A percentile compares a stretch with the other conserved stretches of the same genome.
These are phyloP conservation scores for Marasmarcha lunaedactyla DNA, from an alignment of 2,888 invertebrate species.

Conservation along the genomic window DNA sequence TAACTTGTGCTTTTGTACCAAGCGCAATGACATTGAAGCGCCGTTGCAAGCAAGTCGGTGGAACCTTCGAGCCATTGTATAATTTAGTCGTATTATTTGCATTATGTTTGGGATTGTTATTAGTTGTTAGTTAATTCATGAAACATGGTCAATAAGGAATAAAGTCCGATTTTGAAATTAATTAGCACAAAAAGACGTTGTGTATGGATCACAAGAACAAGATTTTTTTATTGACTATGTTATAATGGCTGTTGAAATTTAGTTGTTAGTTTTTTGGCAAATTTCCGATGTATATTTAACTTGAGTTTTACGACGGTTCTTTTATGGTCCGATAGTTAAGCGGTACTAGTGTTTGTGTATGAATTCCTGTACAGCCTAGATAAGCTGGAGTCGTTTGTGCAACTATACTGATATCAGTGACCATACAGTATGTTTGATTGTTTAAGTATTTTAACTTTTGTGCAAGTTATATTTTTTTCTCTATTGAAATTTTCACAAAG, in stretches of 20 bases:
- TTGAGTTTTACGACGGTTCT: conserved; percentile 10
- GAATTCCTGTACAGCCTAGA: conserved; percentile 31
- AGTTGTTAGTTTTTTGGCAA: conserved; percentile 12
- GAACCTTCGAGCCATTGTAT: conserved; percentile 23
- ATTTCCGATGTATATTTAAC: neutral
- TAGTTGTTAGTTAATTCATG: conserved; percentile 15
- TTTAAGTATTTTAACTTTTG: neutral
- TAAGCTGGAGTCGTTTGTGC: conserved; percentile 37
- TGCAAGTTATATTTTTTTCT: neutral
- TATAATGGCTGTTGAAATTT: conserved; percentile 23
- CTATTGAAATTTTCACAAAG: neutral
- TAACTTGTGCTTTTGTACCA: neutral
- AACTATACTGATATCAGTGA: conserved; percentile 36
- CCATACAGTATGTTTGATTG: conserved; percentile 13
- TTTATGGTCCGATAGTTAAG: conserved; percentile 6
- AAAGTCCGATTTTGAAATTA: neutral
- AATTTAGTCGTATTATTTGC: conserved; percentile 23
- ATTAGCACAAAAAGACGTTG: no score
- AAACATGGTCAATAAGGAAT: neutral
- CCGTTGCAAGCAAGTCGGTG: conserved; percentile 2
- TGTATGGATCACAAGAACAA: no score
- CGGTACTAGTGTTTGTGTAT: conserved; percentile 13
- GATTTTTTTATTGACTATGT: conserved; percentile 25
- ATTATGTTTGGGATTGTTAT: conserved; percentile 26
- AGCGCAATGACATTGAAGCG: neutral